Conservation (phyloP, 2,888 invertebrate species). For the Lithophane ornitopus region DNA sequence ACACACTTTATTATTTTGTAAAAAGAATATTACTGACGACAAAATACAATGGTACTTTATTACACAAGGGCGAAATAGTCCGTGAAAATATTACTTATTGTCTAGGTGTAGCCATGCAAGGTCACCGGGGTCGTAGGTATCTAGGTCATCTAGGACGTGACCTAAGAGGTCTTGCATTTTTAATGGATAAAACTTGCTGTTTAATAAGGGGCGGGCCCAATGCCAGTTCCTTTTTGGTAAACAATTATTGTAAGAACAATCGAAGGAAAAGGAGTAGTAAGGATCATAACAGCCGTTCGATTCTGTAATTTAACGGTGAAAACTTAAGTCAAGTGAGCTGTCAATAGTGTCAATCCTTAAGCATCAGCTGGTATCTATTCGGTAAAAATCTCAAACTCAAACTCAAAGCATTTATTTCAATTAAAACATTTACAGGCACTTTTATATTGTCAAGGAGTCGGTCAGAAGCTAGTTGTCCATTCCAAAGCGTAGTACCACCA, state of each 20-base stretch:
- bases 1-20: not conserved
- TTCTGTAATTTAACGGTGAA: too few species aligned
- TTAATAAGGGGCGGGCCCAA: not conserved
- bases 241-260: too few species aligned
- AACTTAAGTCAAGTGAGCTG: too few species aligned
- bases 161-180: not conserved
- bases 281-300: not conserved
- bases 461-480: too few species aligned
- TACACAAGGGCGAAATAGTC: not conserved
- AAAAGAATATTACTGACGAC: not conserved
- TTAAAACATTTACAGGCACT: too few species aligned
- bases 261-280: not conserved
- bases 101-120: slow-evolving; percentile 2
- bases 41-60: not conserved
- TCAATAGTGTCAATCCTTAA: too few species aligned
- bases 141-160: slow-evolving; percentile 17
- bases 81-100: not conserved
- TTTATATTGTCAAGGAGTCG: too few species aligned
- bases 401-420: too few species aligned
- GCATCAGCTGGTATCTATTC: too few species aligned
- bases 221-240: not conserved
- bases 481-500: too few species aligned
- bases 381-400: too few species aligned
- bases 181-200: not conserved
- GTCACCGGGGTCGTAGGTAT: slow-evolving; percentile 8